Conservation (phyloP, 2,888 invertebrate species). For the Pandemis corylana region DNA sequence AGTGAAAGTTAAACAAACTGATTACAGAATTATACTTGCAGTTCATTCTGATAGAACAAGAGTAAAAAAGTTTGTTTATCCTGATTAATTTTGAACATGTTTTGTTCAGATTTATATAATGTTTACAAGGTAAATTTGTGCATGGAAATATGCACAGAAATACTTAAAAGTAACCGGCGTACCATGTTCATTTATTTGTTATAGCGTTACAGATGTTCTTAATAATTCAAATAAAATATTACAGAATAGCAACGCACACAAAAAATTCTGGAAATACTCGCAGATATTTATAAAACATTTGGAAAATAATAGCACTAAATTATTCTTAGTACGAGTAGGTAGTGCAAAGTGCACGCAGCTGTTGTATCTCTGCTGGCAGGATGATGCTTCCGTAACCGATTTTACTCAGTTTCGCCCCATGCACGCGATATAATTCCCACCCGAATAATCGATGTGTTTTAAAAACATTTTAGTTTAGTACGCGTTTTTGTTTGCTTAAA, state of each 20-base stretch:
- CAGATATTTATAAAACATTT: not conserved
- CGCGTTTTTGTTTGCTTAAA: not conserved
- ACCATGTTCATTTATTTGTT: not conserved
- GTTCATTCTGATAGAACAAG: too few species aligned
- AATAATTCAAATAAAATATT: not conserved
- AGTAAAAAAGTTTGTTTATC: too few species aligned
- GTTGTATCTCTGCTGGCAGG: constrained; percentile 31
- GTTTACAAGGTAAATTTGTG: too few species aligned
- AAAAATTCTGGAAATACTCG: not conserved
- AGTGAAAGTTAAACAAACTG: too few species aligned
- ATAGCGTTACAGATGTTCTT: too few species aligned
- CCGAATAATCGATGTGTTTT: not conserved
- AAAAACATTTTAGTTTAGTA: not conserved
- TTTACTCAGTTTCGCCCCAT: constrained; percentile 15
- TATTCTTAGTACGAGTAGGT: not conserved
- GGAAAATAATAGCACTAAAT: not conserved
- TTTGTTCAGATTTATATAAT: too few species aligned
- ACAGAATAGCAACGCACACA: not conserved
- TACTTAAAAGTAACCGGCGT: not conserved
- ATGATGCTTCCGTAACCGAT: constrained; percentile 34
- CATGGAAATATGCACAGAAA: too few species aligned
- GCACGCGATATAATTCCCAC: not conserved
- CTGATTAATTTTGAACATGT: too few species aligned
- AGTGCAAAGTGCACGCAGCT: constrained; percentile 6
- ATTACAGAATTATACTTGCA: too few species aligned